Base-by-base conservation (phyloP, 37 sponge, comb jelly and placozoan genomes). In the Beroe ovata region DNA sequence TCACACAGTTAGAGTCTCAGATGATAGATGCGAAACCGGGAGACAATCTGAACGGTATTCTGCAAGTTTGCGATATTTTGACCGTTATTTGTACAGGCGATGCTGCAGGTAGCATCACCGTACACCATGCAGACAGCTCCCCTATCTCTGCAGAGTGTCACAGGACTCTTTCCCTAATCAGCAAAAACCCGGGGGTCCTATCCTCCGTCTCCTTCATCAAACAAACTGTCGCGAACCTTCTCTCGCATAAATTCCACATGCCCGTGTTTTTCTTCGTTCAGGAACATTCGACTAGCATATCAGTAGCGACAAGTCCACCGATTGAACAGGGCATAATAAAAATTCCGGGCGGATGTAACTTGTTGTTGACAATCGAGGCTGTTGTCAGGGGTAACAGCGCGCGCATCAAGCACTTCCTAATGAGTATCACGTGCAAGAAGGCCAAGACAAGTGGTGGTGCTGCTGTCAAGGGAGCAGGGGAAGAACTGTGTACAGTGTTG, bases 311-410 rank as follows among this genome's bases (percentile, higher is more conserved):
- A 25, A 77, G 84, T 41, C 84, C 84, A 3, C 36, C 84, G 8
- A 77, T 77, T n/a, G 84, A 77, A 2, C 84, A 77, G n/a, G 84
- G 84, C 41, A 42, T 77, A 11, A 77, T 77, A 20, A 39, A 42
- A 54, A 77, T 77, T 11, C 29, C 47, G n/a, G 42, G 54, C 1
- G 54, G 54, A 6, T 42, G 54, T 19, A 42, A 39, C 47, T 54
- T 77, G 23, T 54, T 77, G 11, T 25, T 77, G 28, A 77, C 84
- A n/a, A 11, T 77, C 0, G 84, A 77, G 33, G 84, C 84, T 4
- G 84, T 77, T n/a, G 54, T 77, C n/a, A 8, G 84, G 42, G 84
- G 84, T 1, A 77, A 77, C 54, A 42, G 42, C 23, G 21, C 42
- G 28, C 84, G 84, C 11, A 42, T 77, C 0, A 77, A 42, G 54